Conservation (phyloP, 2,797 vertebrate species). For the Rhadinocentrus ornatus region DNA sequence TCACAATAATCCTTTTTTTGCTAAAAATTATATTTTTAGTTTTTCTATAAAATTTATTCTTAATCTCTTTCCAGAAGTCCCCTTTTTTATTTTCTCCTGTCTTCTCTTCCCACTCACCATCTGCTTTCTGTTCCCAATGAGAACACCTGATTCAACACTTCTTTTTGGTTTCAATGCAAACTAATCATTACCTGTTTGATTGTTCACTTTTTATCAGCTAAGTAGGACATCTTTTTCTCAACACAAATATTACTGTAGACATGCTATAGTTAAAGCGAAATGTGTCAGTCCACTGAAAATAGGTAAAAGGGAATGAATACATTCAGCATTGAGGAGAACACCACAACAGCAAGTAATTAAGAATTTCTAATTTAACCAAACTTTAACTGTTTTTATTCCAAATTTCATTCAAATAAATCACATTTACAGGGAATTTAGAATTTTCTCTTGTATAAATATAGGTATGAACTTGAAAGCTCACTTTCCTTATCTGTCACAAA, state of each 20-base stretch:
- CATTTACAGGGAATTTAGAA: neutral
- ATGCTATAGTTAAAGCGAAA: neutral
- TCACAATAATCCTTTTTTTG: too few relatives aligned
- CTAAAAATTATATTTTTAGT: neutral
- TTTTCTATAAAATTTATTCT: neutral
- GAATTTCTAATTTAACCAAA: neutral
- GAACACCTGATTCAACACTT: neutral
- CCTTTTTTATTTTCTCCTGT: neutral
- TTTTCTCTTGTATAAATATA: neutral
- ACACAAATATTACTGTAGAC: neutral
- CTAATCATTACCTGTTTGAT: neutral
- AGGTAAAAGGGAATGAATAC: neutral
- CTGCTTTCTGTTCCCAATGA: neutral
- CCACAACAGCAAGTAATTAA: neutral
- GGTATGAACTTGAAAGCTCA: neutral
- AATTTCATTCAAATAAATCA: neutral
- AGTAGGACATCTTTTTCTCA: neutral
- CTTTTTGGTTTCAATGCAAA: neutral
- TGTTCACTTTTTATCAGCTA: neutral
- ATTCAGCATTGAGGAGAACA: neutral
- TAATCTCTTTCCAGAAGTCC: neutral
- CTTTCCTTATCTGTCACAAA: neutral
- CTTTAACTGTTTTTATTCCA: neutral
- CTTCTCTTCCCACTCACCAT: neutral
- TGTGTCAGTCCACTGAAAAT: neutral